These are phyloP conservation scores for Neodiprion fabricii DNA, from an alignment of 1,140 invertebrate species.

Conservation along the genomic window DNA sequence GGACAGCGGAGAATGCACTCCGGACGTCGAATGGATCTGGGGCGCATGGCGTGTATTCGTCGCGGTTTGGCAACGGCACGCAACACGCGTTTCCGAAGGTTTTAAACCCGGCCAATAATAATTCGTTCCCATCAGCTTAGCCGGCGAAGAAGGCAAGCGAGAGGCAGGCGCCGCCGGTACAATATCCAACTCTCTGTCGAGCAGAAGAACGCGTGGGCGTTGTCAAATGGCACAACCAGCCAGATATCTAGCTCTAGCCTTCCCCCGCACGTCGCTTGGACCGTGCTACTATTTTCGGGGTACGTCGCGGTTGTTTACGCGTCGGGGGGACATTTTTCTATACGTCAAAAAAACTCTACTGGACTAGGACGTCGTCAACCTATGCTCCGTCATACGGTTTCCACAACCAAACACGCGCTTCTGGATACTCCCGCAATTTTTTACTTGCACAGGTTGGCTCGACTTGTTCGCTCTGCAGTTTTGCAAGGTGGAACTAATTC, in stretches of 20 bases:
- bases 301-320: constrained; percentile 1
- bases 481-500: too few species aligned
- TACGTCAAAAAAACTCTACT: background rate
- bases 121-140: background rate
- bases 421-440: too few species aligned
- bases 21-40: too few species aligned
- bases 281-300: background rate
- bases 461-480: too few species aligned
- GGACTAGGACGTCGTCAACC: too few species aligned
- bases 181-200: background rate
- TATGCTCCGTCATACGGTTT: too few species aligned
- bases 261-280: background rate
- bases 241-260: background rate
- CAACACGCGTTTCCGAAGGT: background rate
- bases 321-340: background rate
- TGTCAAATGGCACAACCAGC: background rate
- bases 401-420: too few species aligned
- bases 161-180: background rate
- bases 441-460: too few species aligned
- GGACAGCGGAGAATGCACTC: too few species aligned
- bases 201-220: background rate
- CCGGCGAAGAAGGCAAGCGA: background rate
- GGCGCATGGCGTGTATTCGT: too few species aligned
- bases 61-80: background rate
- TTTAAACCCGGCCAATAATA: constrained; percentile 4